Percentiles rank a stretch among this genome's conserved stretches.
Conservation (phyloP, 2,113 vertebrate genomes). For the Dasyurus viverrinus region DNA sequence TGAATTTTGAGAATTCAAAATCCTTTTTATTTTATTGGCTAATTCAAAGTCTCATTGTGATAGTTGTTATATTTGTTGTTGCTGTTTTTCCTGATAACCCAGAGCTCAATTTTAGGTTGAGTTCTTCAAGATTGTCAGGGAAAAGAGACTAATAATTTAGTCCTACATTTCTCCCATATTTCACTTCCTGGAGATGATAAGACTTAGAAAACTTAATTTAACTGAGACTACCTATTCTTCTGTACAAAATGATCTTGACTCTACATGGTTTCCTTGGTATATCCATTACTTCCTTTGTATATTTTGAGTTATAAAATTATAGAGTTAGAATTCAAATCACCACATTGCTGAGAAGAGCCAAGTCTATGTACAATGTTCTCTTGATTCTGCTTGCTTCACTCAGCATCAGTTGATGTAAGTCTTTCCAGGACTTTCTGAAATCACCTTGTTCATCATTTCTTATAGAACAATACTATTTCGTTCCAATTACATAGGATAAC, state of each 20-base stretch:
- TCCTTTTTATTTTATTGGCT: background rate
- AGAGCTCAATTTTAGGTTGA: background rate
- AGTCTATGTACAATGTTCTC: too few relatives aligned
- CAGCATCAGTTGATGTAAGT: too few relatives aligned
- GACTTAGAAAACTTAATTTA: background rate
- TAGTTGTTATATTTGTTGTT: background rate
- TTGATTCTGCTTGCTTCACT: too few relatives aligned
- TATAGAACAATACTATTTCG: too few relatives aligned
- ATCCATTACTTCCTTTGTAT: background rate
- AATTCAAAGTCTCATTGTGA: too few relatives aligned
- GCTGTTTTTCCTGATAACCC: background rate
- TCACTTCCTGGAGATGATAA: background rate
- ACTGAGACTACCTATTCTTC: background rate
- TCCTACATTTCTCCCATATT: background rate
- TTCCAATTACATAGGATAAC: too few relatives aligned
- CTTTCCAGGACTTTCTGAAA: too few relatives aligned
- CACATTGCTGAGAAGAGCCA: too few relatives aligned
- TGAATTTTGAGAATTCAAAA: background rate
- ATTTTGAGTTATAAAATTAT: background rate
- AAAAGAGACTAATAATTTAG: background rate
- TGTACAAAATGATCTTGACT: background rate
- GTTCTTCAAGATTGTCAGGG: background rate
- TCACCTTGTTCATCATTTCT: too few relatives aligned
- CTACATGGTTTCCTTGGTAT: background rate
- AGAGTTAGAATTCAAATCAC: background rate